phyloP scores from a whole-genome alignment of 2,797 vertebrate genomes.

The Rhincodon typus region DNA sequence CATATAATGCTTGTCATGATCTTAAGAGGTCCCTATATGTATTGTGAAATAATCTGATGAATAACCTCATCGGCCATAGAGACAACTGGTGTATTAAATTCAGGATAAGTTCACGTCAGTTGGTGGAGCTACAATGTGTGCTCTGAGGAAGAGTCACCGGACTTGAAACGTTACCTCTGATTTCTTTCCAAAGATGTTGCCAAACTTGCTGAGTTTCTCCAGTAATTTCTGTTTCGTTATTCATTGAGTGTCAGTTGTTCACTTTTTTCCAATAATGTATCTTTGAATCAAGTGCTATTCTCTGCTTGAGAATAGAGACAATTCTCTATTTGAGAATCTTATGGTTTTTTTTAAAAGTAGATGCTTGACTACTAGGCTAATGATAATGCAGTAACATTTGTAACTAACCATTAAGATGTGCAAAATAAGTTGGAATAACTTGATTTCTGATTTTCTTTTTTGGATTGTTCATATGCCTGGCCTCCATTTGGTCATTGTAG shows the following conservation, averaged over 20 bases:
- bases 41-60: background rate
- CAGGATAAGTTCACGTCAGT: background rate
- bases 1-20: background rate
- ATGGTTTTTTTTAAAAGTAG: too few relatives aligned
- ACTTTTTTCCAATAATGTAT: background rate
- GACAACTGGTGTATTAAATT: background rate
- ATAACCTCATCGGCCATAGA: background rate
- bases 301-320: too few relatives aligned
- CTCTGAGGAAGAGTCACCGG: too few relatives aligned
- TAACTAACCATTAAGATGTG: background rate
- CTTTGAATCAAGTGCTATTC: background rate
- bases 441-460: background rate
- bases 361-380: background rate
- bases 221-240: too few relatives aligned
- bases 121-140: background rate
- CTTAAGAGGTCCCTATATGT: background rate
- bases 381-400: background rate
- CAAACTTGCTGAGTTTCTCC: too few relatives aligned
- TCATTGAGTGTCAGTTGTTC: too few relatives aligned
- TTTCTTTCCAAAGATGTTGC: too few relatives aligned
- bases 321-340: background rate
- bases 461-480: background rate
- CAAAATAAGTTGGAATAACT: background rate
- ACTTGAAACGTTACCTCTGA: too few relatives aligned
- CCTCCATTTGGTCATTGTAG: background rate